Conservation (phyloP, 2,113 vertebrate species). For the Crotophaga sulcirostris region DNA sequence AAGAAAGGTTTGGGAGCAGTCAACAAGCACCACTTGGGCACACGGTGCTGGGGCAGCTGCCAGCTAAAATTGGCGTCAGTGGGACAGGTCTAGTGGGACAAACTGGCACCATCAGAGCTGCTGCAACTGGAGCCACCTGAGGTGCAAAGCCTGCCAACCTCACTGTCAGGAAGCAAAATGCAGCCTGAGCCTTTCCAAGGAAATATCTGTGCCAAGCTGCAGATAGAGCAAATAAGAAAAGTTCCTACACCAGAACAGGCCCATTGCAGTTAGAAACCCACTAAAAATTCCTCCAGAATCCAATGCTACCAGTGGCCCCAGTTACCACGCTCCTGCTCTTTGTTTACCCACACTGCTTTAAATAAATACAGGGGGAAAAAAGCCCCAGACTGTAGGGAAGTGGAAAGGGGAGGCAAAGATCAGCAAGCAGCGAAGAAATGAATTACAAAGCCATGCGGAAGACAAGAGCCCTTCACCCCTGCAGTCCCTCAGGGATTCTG, state of each 20-base stretch:
- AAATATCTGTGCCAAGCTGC: neutral
- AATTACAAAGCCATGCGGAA: neutral
- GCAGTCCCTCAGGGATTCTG: neutral
- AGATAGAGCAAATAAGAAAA: neutral
- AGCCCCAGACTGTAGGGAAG: neutral
- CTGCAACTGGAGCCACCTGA: neutral
- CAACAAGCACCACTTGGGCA: neutral
- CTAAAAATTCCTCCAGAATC: neutral
- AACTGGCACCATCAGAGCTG: neutral
- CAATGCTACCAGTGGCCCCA: neutral
- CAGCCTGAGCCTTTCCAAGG: neutral
- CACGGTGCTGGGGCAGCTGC: neutral
- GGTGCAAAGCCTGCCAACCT: neutral
- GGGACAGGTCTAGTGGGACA: neutral
- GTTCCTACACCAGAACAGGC: neutral
- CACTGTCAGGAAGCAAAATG: neutral
- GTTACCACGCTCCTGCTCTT: neutral
- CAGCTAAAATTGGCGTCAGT: fast-evolving
- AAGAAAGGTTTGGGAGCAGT: neutral
- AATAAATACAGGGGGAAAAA: neutral
- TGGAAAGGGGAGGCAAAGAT: neutral
- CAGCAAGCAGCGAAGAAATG: neutral
- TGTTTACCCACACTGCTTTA: neutral
- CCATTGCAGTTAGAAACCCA: neutral
- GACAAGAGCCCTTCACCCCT: neutral